Evolutionary conservation across 2,113 vertebrate species (phyloP), one percentile per base, ranked within the genome.

Genomic region (Ceyx melanurus): DNA sequence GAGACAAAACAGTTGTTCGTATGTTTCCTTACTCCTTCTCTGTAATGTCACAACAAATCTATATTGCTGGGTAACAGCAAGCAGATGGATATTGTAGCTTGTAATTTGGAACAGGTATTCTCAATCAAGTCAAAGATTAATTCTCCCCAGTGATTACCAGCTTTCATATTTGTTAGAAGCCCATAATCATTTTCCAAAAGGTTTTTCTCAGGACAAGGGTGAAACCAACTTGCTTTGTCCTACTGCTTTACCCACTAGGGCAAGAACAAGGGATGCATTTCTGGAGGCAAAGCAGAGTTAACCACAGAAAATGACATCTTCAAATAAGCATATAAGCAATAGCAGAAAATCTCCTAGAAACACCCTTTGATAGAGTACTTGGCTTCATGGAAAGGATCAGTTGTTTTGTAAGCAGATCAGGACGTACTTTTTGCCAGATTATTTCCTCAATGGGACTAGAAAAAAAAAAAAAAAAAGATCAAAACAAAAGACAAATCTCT

Each of bases 121-220:
- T 88, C 91, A 73, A 79, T 95, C 91, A 80, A 93, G 91, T 82
- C 89, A 89, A 53, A 89, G 84, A 95, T 91, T 93, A 88, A 94
- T 94, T 92, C 64, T 64, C 75, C 85, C 60, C 78, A 15, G 2
- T 75, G 77, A 93, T 60, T 93, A 91, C 43, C 81, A 89, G 75
- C 75, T 87, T 83, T 80, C 61, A 20, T 19, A 21, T 87, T 70
- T 82, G 71, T 28, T 64, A 58, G 75, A 56, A 89, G 75, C 33
- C 51, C 82, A 80, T 88, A 87, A 88, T 48, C 56, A 33, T 91
- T 87, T 89, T 77, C 74, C 56, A 15, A 92, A 85, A 92, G 60
- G 57, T 62, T 73, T 90, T 95, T 74, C 35, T 89, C 6, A 4
- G 82, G 87, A 88, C 87, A 88, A 92, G 77, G 85, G 50, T 82